phyloP scores from a whole-genome alignment of 2,797 vertebrate genomes.

The Sebastolobus alascanus region DNA sequence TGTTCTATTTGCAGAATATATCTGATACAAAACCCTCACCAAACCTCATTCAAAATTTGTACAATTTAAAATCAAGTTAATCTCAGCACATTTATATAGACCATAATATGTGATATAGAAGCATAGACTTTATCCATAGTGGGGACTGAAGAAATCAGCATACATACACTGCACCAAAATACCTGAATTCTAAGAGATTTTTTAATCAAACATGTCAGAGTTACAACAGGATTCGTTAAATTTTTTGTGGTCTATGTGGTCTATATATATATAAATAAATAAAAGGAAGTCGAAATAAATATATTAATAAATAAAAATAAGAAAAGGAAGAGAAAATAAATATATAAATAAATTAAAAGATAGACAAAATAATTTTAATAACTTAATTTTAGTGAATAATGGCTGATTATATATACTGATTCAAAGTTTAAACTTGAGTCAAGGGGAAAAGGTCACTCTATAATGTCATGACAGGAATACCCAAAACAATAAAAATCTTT shows the following conservation, averaged over 20 bases:
- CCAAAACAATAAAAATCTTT: background rate
- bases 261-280: too few species aligned
- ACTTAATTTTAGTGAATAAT: too few species aligned
- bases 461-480: background rate
- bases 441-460: too few species aligned
- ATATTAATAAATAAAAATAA: too few species aligned
- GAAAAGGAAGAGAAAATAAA: too few species aligned
- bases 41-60: background rate
- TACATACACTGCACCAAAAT: background rate
- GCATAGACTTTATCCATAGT: fast-evolving
- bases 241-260: background rate
- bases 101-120: fast-evolving
- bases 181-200: background rate
- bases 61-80: background rate
- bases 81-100: fast-evolving
- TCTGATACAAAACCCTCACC: background rate
- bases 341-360: too few species aligned
- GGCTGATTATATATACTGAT: background rate
- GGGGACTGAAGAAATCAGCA: background rate
- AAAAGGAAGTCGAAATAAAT: too few species aligned
- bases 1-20: background rate
- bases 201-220: background rate
- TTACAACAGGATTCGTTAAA: background rate
- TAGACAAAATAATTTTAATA: too few species aligned
- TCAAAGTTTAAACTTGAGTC: too few species aligned